Evolutionary conservation across 2,113 vertebrate species (phyloP).

Genomic region (Corythornis cristatus): DNA sequence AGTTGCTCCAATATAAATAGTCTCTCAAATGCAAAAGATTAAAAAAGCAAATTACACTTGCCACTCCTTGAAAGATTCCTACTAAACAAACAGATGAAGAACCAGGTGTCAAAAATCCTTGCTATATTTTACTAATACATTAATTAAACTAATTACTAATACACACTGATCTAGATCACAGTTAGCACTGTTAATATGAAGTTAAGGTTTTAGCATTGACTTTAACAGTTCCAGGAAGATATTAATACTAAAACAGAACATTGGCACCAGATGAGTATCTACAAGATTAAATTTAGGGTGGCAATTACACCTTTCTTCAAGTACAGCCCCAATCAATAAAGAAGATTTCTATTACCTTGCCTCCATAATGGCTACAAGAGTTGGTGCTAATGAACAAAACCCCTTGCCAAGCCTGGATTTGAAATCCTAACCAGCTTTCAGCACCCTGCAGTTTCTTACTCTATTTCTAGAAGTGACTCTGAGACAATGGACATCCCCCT

Average conservation of each 20-base stretch:
- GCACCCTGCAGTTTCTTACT: not conserved
- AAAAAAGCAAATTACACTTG: not conserved
- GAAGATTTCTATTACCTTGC: slow-evolving; percentile 59
- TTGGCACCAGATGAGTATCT: slow-evolving; percentile 35
- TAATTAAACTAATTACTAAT: not conserved
- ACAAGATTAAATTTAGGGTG: slow-evolving; percentile 61
- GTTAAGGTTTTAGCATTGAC: not conserved
- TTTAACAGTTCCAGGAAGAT: slow-evolving; percentile 57
- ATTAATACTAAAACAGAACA: slow-evolving; percentile 33
- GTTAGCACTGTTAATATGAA: not conserved
- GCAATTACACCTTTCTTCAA: slow-evolving; percentile 58
- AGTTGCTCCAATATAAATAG: not conserved
- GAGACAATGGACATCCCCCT: not conserved
- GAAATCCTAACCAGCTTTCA: slow-evolving; percentile 10
- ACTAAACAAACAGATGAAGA: not conserved
- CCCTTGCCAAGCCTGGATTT: slow-evolving; percentile 44
- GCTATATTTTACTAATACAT: not conserved
- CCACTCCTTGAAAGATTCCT: not conserved
- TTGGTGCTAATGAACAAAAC: slow-evolving; percentile 46
- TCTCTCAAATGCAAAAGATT: not conserved
- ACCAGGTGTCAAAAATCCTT: not conserved
- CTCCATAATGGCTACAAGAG: slow-evolving; percentile 28
- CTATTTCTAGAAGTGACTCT: not conserved
- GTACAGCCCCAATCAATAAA: slow-evolving; percentile 54
- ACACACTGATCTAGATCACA: not conserved